A percentile compares a stretch with the other conserved stretches of the same genome.
Conservation (phyloP, 1,140 invertebrate species). For the Chrysomallon squamiferum region DNA sequence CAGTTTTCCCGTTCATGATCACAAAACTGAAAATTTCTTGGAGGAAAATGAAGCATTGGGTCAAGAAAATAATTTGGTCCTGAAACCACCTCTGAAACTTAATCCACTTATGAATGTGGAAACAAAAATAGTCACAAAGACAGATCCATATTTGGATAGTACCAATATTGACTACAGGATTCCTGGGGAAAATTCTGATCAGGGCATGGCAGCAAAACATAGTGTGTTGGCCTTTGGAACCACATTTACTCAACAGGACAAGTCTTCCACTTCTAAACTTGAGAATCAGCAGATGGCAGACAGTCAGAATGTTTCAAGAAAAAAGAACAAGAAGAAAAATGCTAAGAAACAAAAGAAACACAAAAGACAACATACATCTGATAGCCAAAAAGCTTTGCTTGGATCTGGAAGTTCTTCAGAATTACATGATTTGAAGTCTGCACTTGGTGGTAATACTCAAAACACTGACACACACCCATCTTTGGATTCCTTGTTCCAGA, state of each 20-base stretch:
- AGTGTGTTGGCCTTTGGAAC: background rate
- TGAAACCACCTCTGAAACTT: too few relatives aligned
- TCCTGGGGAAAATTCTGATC: too few relatives aligned
- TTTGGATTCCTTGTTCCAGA: background rate
- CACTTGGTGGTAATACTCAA: too few relatives aligned
- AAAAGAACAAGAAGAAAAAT: background rate
- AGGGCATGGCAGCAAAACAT: too few relatives aligned
- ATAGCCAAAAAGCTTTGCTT: slow-evolving; percentile 1
- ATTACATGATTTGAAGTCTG: slow-evolving; percentile 1
- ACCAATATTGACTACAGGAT: too few relatives aligned
- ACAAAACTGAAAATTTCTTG: too few relatives aligned
- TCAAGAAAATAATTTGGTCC: too few relatives aligned
- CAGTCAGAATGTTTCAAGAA: background rate
- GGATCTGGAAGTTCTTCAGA: background rate
- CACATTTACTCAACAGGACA: background rate
- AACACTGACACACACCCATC: background rate
- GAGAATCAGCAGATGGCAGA: background rate
- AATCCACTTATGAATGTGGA: too few relatives aligned
- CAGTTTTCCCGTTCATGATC: too few relatives aligned
- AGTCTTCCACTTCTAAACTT: background rate
- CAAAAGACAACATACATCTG: background rate
- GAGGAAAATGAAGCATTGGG: too few relatives aligned
- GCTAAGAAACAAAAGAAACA: background rate
- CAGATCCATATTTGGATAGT: too few relatives aligned
- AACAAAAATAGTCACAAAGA: too few relatives aligned